Base-by-base conservation (phyloP, 2,113 vertebrate genomes). In the Gymnarchus niloticus region DNA sequence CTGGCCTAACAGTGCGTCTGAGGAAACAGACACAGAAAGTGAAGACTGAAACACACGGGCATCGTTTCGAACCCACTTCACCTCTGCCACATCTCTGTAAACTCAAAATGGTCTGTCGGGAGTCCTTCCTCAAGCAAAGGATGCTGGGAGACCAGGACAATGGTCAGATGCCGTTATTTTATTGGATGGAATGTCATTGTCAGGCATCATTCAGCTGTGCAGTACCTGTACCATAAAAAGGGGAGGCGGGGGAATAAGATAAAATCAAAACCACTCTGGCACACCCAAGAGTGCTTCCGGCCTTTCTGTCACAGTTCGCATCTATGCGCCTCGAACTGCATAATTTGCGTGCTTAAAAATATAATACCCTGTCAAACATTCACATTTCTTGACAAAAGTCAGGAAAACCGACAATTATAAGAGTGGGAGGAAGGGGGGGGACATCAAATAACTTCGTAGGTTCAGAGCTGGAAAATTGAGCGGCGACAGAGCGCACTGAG, bases 361-460 rank as follows among this genome's bases (percentile, higher is more conserved):
- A 90, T 91, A 90, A 92, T 89, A 91, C 93, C 89, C 91, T 92
- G 92, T 92, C 92, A 93, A 88, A 92, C 92, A 89, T 91, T 87
- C 90, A 84, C 83, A 57, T 93, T 93, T 90, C 91, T 82, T 49
- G 28, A 78, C 10, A 10, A 81, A 56, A 46, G 37, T 37, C 37
- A 80, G 49, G 49, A 78, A 77, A 9, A 54, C 49, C 3, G 84
- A 85, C 65, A 77, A 76, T 90, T 85, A 37, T 88, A n/a, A 86
- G 85, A 85, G 25, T 5, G 65, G 73, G 51, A 3, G 52, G 25
- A 28, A 1, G 21, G 51, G 17, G 52, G 56, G 73, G 41, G 69
- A 28, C 28, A 65, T 25, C 84, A 86, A 46, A 85, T 56, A 88
- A 85, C 28, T 83, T 73, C 80, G 54, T 51, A 73, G 87, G 84